Conservation (phyloP, 1,140 invertebrate genomes). For the Sycophaga agraensis region DNA sequence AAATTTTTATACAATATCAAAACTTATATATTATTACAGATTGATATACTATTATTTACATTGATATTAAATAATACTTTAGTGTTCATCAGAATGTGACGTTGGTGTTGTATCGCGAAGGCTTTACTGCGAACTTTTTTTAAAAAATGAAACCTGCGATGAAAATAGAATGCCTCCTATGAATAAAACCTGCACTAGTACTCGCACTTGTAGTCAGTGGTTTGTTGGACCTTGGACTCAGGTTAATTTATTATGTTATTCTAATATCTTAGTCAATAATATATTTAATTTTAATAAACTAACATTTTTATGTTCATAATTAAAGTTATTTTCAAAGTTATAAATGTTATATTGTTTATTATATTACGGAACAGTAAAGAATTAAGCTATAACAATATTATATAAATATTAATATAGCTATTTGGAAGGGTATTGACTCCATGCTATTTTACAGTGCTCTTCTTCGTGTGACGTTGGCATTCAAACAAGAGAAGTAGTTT, state of each 20-base stretch:
- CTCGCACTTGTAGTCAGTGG: constrained; percentile 68
- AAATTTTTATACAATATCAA: neutral
- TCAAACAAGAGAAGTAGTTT: constrained; percentile 64
- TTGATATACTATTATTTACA: too few relatives aligned
- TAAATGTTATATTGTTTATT: too few relatives aligned
- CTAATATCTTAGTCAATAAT: neutral
- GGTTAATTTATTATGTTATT: constrained; percentile 39
- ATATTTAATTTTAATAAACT: neutral
- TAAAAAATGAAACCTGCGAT: constrained; percentile 53
- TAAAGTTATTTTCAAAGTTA: neutral
- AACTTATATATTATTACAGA: constrained; percentile 1
- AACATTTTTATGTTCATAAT: too few relatives aligned
- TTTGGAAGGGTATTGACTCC: too few relatives aligned
- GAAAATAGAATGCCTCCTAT: constrained; percentile 59
- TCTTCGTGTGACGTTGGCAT: constrained; percentile 64
- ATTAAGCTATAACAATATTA: too few relatives aligned
- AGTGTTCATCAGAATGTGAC: constrained; percentile 45
- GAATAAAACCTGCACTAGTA: constrained; percentile 64
- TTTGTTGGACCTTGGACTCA: constrained; percentile 69
- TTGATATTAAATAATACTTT: constrained; percentile 4
- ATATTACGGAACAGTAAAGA: too few relatives aligned
- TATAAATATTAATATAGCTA: too few relatives aligned
- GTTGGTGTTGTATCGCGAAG: constrained; percentile 54
- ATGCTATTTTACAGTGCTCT: constrained; percentile 67
- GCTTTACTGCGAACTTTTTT: constrained; percentile 55